A percentile compares a stretch with the other conserved stretches of the same genome.
phyloP scores from a whole-genome alignment of 1,140 invertebrate species.

The Microplitis demolitor region DNA sequence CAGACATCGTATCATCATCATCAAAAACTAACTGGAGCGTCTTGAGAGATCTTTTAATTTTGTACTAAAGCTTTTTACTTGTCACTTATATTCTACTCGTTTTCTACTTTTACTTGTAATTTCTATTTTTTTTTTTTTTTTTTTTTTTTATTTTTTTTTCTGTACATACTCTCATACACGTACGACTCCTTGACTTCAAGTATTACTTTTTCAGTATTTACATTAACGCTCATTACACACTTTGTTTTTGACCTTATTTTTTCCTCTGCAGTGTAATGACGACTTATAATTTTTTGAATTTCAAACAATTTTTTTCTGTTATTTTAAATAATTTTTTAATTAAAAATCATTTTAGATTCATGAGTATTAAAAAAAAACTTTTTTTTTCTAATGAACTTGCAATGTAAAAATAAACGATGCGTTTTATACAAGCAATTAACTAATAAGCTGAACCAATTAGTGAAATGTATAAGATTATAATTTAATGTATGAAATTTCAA shows the following conservation, averaged over 20 bases:
- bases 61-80: not conserved
- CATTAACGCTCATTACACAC: no score
- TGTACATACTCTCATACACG: not conserved
- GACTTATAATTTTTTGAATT: no score
- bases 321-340: no score
- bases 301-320: no score
- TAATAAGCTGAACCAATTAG: no score
- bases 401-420: not conserved
- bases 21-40: not conserved
- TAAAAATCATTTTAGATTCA: no score
- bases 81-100: not conserved
- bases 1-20: not conserved
- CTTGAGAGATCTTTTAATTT: not conserved
- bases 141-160: not conserved
- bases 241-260: not conserved
- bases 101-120: not conserved
- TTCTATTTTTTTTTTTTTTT: not conserved
- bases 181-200: no score
- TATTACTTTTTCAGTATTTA: no score
- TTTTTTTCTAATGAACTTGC: not conserved
- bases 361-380: no score
- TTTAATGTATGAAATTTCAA: no score
- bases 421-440: no score
- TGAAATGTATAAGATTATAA: no score
- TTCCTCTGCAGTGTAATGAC: not conserved